These are phyloP conservation scores for Grammomys surdaster DNA, from an alignment of 2,113 vertebrate genomes.

Conservation along the genomic window DNA sequence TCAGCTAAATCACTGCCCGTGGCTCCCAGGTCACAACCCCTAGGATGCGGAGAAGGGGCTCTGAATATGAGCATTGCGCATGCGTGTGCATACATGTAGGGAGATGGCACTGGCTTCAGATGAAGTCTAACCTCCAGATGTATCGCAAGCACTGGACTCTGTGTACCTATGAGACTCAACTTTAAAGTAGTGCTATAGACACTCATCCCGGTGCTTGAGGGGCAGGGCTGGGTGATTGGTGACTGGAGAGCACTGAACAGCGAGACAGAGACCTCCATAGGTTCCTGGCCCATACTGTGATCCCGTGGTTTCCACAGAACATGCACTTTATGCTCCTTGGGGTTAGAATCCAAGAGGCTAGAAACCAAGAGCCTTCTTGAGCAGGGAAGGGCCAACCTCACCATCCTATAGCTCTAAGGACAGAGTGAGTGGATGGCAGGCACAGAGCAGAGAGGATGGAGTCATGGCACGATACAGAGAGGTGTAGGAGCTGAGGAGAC, in stretches of 20 bases:
- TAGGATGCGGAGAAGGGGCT: too few relatives aligned
- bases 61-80: too few relatives aligned
- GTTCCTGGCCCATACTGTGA: neutral
- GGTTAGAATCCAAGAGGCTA: neutral
- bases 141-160: neutral
- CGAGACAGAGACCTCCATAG: neutral
- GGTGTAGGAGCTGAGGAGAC: neutral
- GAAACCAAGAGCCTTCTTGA: neutral
- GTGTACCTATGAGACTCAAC: neutral
- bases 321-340: neutral
- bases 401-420: neutral
- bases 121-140: neutral
- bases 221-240: neutral
- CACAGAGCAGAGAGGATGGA: neutral
- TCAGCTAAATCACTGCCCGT: neutral
- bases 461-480: neutral
- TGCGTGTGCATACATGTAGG: too few relatives aligned
- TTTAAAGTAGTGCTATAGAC: neutral
- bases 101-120: too few relatives aligned
- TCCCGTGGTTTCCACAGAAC: neutral
- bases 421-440: neutral
- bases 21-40: neutral
- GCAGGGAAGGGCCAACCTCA: too few relatives aligned
- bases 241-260: neutral
- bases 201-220: neutral